phyloP scores from a whole-genome alignment of 2,797 vertebrate genomes.

The Uromys caudimaculatus region DNA sequence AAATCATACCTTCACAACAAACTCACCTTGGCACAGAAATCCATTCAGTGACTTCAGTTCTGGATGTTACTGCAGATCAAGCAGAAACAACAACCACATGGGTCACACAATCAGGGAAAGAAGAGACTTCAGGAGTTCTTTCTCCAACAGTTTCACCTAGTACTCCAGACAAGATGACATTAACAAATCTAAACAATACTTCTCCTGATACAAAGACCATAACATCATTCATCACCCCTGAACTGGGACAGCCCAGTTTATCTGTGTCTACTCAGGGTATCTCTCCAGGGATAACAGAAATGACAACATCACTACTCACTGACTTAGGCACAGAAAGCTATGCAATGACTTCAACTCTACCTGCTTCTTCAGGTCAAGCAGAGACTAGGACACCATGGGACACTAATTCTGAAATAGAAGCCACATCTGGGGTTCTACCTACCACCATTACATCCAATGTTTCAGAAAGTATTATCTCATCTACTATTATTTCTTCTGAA shows the following conservation, averaged over 20 bases:
- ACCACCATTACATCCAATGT: neutral
- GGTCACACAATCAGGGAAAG: neutral
- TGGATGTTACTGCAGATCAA: neutral
- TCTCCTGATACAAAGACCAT: neutral
- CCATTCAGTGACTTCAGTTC: neutral
- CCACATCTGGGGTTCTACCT: neutral
- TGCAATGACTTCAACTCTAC: neutral
- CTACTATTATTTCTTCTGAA: neutral
- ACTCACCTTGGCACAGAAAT: neutral
- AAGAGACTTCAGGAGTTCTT: neutral
- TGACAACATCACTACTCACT: neutral
- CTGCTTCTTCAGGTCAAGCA: neutral
- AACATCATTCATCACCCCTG: neutral
- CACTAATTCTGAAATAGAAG: neutral
- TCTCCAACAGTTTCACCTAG: neutral
- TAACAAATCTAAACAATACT: neutral
- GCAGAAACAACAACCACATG: too few species aligned
- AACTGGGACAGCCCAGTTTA: neutral
- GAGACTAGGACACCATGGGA: neutral
- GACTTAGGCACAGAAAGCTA: neutral
- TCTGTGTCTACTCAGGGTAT: rapidly evolving
- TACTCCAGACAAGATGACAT: neutral
- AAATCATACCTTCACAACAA: neutral
- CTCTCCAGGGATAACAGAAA: neutral
- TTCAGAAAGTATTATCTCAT: neutral